phyloP scores from a whole-genome alignment of 1,140 invertebrate genomes.

The Aplysia californica region DNA sequence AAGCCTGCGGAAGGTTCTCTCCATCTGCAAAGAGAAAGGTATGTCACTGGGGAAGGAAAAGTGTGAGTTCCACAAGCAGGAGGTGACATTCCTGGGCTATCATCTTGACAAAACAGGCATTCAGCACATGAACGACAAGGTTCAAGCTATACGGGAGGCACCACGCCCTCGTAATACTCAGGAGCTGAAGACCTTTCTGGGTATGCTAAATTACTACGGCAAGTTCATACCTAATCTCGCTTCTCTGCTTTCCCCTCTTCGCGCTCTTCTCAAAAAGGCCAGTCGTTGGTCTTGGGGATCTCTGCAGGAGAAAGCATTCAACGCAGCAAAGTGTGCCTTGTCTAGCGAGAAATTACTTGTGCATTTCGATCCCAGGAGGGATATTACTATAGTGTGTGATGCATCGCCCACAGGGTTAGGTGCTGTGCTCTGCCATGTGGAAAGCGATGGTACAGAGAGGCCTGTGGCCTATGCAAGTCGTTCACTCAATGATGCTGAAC shows the following conservation, averaged over 20 bases:
- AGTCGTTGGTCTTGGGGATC: slow-evolving; percentile 32
- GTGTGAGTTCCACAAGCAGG: background rate
- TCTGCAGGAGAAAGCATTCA: background rate
- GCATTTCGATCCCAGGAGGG: slow-evolving; percentile 14
- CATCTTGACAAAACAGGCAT: background rate
- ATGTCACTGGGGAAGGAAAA: background rate
- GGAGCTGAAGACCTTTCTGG: background rate
- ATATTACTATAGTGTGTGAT: slow-evolving; percentile 68
- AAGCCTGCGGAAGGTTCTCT: background rate
- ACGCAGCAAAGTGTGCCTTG: slow-evolving; percentile 47
- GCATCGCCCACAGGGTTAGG: slow-evolving; percentile 69
- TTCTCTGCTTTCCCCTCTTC: no score
- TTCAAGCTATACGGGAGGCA: slow-evolving; percentile 28
- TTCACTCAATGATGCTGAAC: slow-evolving; percentile 65
- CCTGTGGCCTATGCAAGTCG: slow-evolving; percentile 69
- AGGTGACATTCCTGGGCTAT: background rate
- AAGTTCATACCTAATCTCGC: background rate
- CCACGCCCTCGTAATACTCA: background rate
- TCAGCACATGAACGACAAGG: slow-evolving; percentile 41
- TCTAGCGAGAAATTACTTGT: slow-evolving; percentile 61
- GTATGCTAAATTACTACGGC: background rate
- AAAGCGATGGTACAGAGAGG: slow-evolving; percentile 30
- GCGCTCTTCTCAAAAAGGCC: slow-evolving; percentile 29
- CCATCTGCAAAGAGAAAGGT: background rate
- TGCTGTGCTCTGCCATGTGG: slow-evolving; percentile 28